Conservation (phyloP, 30 jellyfish, hydroid and myxozoan species). For the Pseudorhiza aurosa region DNA sequence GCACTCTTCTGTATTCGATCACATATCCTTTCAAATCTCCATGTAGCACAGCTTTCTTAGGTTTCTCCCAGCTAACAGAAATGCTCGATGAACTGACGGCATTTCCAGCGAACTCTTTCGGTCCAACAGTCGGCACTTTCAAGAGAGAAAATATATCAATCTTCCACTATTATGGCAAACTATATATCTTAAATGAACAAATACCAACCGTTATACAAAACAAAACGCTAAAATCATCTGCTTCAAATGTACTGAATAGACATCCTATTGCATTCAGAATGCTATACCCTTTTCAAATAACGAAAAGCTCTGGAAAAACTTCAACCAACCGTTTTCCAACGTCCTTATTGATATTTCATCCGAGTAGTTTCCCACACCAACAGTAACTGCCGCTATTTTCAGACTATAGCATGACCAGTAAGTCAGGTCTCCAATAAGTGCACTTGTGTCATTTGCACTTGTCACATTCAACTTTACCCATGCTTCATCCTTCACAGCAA, state of each 20-base stretch:
- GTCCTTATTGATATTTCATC: background rate
- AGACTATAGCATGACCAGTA: constrained; percentile 20
- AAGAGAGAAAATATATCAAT: no score
- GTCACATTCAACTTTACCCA: background rate
- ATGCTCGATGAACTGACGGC: constrained; percentile 14
- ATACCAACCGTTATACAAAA: no score
- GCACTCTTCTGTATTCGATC: background rate
- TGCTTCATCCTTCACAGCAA: background rate
- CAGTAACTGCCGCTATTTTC: constrained; percentile 8
- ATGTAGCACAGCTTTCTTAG: background rate
- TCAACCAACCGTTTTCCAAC: background rate
- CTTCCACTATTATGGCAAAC: no score
- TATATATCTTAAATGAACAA: no score
- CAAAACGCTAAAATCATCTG: no score
- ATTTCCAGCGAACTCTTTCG: background rate
- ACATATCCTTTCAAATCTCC: constrained; percentile 8
- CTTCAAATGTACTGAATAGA: background rate
- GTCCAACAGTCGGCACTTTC: constrained; percentile 30
- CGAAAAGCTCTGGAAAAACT: background rate
- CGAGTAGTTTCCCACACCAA: background rate
- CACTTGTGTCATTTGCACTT: background rate
- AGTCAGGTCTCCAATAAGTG: background rate
- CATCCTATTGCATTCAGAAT: background rate
- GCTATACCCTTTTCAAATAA: background rate
- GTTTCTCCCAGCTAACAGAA: constrained; percentile 11